Evolutionary conservation across 2,888 invertebrate species (phyloP).

Genomic region (Epinotia nisella): DNA sequence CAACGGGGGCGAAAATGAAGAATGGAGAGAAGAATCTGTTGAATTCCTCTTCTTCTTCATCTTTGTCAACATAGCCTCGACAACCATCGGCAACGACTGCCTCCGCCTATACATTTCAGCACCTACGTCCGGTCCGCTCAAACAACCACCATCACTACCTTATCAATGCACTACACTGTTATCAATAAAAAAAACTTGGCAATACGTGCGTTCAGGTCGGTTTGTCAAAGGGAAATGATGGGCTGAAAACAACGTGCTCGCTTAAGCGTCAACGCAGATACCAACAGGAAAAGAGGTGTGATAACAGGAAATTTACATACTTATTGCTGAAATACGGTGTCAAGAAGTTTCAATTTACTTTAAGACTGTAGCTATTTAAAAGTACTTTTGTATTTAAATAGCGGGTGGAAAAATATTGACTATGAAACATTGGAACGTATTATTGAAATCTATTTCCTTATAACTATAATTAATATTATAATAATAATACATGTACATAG

Average conservation of each 20-base stretch:
- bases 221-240: conserved; percentile 77
- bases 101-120: conserved; percentile 58
- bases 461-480: background rate
- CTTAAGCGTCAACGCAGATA: conserved; percentile 59
- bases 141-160: conserved; percentile 32
- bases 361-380: background rate
- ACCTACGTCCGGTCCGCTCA: conserved; percentile 33
- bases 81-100: conserved; percentile 62
- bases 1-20: conserved; percentile 56
- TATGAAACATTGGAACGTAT: background rate
- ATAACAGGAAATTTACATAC: conserved; percentile 66
- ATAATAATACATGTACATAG: background rate
- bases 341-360: conserved; percentile 15
- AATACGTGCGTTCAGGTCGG: conserved; percentile 72
- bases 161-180: conserved; percentile 39
- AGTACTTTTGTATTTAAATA: background rate
- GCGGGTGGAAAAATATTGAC: background rate
- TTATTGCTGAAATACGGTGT: conserved; percentile 23
- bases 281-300: conserved; percentile 74
- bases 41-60: conserved; percentile 56
- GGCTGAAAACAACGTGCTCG: conserved; percentile 60
- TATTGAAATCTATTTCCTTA: background rate
- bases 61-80: conserved; percentile 63
- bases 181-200: conserved; percentile 40
- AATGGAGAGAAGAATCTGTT: conserved; percentile 56